Evolutionary conservation across 2,888 invertebrate species (phyloP).

Genomic region (Punctoribates punctum): DNA sequence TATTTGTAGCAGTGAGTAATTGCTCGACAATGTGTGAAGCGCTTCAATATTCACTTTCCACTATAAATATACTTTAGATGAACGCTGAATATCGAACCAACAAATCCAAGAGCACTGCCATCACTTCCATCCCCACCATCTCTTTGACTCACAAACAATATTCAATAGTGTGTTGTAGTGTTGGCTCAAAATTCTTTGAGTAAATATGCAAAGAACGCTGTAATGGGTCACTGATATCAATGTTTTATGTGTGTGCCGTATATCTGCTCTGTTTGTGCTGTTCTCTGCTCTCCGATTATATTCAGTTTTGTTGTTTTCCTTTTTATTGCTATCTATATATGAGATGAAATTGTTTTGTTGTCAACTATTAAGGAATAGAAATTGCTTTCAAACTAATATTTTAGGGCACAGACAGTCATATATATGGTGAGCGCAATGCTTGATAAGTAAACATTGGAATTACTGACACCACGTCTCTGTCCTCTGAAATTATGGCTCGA

Average conservation of each 20-base stretch:
- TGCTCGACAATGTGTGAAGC: constrained; percentile 34
- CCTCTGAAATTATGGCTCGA: too few relatives aligned
- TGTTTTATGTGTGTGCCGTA: constrained; percentile 8
- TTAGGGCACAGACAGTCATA: neutral
- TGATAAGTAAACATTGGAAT: constrained; percentile 21
- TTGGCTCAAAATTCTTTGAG: neutral
- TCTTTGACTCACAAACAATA: constrained; percentile 18
- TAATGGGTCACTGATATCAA: constrained; percentile 31
- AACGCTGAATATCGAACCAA: neutral
- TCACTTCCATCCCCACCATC: neutral
- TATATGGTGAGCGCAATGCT: too few relatives aligned
- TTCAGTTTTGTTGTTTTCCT: neutral
- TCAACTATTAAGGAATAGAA: neutral
- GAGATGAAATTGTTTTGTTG: constrained; percentile 31
- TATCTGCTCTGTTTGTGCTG: too few relatives aligned
- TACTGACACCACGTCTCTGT: too few relatives aligned
- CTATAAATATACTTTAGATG: constrained; percentile 33
- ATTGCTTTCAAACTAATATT: constrained; percentile 12
- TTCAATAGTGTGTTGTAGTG: neutral
- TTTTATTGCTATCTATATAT: constrained; percentile 31
- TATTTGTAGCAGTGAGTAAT: constrained; percentile 33
- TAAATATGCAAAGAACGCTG: constrained; percentile 34
- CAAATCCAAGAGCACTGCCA: too few relatives aligned
- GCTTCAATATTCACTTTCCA: constrained; percentile 27
- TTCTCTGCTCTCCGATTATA: neutral